phyloP scores from a whole-genome alignment of 1,140 invertebrate genomes.

The Cyphomyrmex costatus region DNA sequence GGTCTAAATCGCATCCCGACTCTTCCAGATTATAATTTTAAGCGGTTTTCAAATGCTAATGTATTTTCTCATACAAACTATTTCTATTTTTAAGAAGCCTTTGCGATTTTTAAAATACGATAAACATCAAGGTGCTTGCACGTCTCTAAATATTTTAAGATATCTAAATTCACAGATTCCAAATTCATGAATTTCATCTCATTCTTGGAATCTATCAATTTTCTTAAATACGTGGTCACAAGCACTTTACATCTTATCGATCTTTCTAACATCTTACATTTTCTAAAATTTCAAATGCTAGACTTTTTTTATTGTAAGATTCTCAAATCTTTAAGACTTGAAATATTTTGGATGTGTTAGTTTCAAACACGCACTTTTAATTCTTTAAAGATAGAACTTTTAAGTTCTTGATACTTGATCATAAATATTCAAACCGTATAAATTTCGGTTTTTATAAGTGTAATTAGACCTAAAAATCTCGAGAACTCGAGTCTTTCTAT shows the following conservation, averaged over 20 bases:
- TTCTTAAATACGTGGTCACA: background rate
- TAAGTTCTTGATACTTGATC: background rate
- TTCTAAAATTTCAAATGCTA: background rate
- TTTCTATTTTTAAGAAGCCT: background rate
- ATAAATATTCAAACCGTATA: background rate
- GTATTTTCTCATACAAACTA: background rate
- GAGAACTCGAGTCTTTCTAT: slow-evolving; percentile 39
- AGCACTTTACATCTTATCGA: background rate
- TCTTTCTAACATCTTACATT: background rate
- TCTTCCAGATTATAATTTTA: slow-evolving; percentile 2
- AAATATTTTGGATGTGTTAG: background rate
- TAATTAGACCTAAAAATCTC: slow-evolving; percentile 58
- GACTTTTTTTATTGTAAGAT: slow-evolving; percentile 5
- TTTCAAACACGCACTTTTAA: background rate
- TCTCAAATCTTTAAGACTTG: background rate
- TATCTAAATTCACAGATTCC: background rate
- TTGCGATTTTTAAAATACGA: background rate
- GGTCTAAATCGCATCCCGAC: slow-evolving; percentile 24
- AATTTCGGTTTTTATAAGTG: background rate
- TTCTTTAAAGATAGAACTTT: background rate
- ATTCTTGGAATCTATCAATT: background rate
- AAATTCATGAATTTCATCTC: background rate
- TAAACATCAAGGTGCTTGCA: background rate
- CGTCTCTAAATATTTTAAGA: background rate
- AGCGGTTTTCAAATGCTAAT: background rate